Base-by-base conservation (phyloP, 2,113 vertebrate genomes). In the Vulpes lagopus region DNA sequence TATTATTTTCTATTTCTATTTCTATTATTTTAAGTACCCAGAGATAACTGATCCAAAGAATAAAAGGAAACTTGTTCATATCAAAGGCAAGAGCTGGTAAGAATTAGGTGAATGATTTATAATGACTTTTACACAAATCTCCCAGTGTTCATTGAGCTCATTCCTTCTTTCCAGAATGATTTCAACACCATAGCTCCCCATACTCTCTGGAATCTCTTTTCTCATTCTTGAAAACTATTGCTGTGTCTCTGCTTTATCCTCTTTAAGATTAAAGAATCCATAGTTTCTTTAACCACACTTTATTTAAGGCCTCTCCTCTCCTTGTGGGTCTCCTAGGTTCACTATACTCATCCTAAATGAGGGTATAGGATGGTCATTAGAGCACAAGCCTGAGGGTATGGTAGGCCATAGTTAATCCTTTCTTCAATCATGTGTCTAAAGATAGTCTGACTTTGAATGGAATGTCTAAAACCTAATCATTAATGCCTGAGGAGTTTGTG, bases 131-230 rank as follows among this genome's bases (percentile, higher is more conserved):
- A 90, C 10, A 35, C 11, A 69, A 78, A 91, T 65, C 32, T 69
- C 10, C 67, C 51, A 60, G 16, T 65, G 9, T 65, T n/a, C 16
- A 43, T 1, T 82, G 57, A 84, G 20, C 11, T 65, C 25, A 43
- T 96, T 92, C 55, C 11, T 35, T 65, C 74, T 96, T 92, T 84
- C 43, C n/a, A 93, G 22, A 92, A 82, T 51, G 11, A 80, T 79
- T 35, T 93, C 60, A 81, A 67, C 23, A 85, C 23, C 91, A 83
- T 12, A 57, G 20, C 12, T 93, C 69, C 15, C 53, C 32, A 38
- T 64, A 55, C 27, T 87, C 5, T 64, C 55, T 83, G n/a, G 38
- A 92, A 92, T 84, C 38, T 96, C 88, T 80, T 59, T 94, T 43
- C 80, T 83, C 57, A 23, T 76, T 51, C 23, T 84, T 60, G 25